Conservation (phyloP, 2,888 invertebrate genomes). For the Ormia ochracea region DNA sequence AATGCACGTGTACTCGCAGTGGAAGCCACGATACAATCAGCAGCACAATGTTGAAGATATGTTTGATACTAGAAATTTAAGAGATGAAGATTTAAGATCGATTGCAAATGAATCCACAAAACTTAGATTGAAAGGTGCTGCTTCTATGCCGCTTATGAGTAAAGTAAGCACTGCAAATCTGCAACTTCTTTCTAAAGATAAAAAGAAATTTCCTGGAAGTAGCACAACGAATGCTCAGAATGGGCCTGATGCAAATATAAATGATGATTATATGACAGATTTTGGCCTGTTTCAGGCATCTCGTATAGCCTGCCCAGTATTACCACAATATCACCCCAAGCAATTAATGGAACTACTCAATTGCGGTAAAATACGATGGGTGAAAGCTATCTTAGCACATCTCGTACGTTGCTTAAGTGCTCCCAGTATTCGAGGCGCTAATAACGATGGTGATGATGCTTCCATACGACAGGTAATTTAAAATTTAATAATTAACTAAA, state of each 20-base stretch:
- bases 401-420: constrained; percentile 89
- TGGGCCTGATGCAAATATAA: constrained; percentile 74
- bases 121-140: constrained; percentile 83
- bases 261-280: constrained; percentile 90
- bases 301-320: constrained; percentile 95
- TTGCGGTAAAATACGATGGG: constrained; percentile 98
- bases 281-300: constrained; percentile 98
- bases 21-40: constrained; percentile 83
- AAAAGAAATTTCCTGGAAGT: constrained; percentile 79
- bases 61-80: constrained; percentile 83
- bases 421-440: constrained; percentile 78
- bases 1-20: constrained; percentile 99
- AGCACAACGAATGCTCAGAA: constrained; percentile 69
- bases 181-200: constrained; percentile 85
- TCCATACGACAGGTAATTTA: constrained; percentile 50
- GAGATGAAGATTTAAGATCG: constrained; percentile 83
- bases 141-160: constrained; percentile 88
- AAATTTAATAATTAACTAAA: background rate
- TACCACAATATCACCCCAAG: constrained; percentile 99
- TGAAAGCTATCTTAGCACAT: constrained; percentile 98
- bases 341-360: constrained; percentile 98
- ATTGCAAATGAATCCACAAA: constrained; percentile 83
- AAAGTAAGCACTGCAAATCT: constrained; percentile 90
- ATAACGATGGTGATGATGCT: constrained; percentile 80
- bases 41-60: constrained; percentile 82